phyloP scores from a whole-genome alignment of 1,140 invertebrate genomes.

The Sycobia sp. region DNA sequence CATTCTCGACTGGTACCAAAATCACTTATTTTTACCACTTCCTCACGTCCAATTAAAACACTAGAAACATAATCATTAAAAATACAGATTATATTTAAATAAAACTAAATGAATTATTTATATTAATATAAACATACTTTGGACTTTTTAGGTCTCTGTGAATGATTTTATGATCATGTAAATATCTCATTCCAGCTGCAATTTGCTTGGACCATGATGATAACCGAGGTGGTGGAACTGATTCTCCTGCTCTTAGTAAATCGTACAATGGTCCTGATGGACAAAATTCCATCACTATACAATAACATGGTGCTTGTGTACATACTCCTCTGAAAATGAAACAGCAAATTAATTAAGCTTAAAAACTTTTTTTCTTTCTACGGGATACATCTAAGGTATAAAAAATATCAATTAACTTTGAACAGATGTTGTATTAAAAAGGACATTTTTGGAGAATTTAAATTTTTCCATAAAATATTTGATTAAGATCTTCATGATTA shows the following conservation, averaged over 20 bases:
- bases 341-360: conserved; percentile 14
- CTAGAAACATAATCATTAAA: conserved; percentile 65
- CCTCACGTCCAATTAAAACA: conserved; percentile 88
- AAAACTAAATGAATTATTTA: not conserved
- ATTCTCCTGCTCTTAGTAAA: conserved; percentile 79
- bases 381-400: not conserved
- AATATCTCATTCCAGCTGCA: conserved; percentile 93
- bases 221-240: conserved; percentile 82
- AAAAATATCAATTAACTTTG: too few species aligned
- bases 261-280: conserved; percentile 94
- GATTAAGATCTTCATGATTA: too few species aligned
- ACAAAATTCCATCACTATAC: conserved; percentile 98
- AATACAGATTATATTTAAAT: not conserved
- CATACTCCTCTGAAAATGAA: conserved; percentile 80
- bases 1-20: conserved; percentile 95
- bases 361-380: not conserved
- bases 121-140: conserved; percentile 73
- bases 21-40: conserved; percentile 95
- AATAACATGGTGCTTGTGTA: conserved; percentile 90
- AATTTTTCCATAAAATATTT: too few species aligned
- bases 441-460: too few species aligned
- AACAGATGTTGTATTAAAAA: too few species aligned
- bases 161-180: conserved; percentile 96
- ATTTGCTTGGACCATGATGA: conserved; percentile 95
- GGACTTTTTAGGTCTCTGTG: conserved; percentile 96